Percentiles rank a stretch among this genome's conserved stretches.
Conservation (phyloP, 2,888 invertebrate species). For the Miltochrista miniata region DNA sequence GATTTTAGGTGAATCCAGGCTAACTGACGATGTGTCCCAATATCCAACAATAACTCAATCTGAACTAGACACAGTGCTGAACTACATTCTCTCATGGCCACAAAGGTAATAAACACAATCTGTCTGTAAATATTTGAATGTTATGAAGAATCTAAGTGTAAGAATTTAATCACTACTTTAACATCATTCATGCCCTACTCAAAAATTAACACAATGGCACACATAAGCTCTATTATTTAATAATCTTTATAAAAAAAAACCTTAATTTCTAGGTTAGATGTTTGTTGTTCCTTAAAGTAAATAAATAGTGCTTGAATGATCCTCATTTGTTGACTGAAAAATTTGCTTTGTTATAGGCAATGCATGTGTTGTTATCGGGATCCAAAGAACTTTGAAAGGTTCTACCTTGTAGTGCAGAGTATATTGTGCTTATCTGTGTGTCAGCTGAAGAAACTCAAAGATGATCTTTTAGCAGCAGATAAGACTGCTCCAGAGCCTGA, state of each 20-base stretch:
- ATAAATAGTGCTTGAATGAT: neutral
- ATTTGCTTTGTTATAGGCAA: slow-evolving; percentile 86
- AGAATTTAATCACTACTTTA: slow-evolving; percentile 14
- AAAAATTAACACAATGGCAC: slow-evolving; percentile 1
- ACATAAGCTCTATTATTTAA: too few relatives aligned
- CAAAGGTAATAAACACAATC: slow-evolving; percentile 85
- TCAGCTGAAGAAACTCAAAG: slow-evolving; percentile 89
- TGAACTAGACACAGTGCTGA: slow-evolving; percentile 92
- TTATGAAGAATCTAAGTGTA: slow-evolving; percentile 5
- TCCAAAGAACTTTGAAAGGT: slow-evolving; percentile 95
- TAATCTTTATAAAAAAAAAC: too few relatives aligned
- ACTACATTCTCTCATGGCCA: slow-evolving; percentile 95
- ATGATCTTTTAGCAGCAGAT: slow-evolving; percentile 77
- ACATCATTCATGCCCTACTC: slow-evolving; percentile 12
- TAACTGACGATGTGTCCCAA: slow-evolving; percentile 90
- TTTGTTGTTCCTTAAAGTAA: neutral
- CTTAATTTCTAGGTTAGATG: neutral
- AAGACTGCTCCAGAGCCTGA: slow-evolving; percentile 49
- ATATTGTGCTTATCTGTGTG: slow-evolving; percentile 92
- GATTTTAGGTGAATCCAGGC: slow-evolving; percentile 90
- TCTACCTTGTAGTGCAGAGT: slow-evolving; percentile 94
- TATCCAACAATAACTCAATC: slow-evolving; percentile 89
- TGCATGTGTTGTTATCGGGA: slow-evolving; percentile 98
- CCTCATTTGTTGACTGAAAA: too few relatives aligned
- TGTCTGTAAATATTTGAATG: slow-evolving; percentile 2